Base-by-base conservation (phyloP, 2,797 vertebrate genomes). In the Danio jaintianensis region DNA sequence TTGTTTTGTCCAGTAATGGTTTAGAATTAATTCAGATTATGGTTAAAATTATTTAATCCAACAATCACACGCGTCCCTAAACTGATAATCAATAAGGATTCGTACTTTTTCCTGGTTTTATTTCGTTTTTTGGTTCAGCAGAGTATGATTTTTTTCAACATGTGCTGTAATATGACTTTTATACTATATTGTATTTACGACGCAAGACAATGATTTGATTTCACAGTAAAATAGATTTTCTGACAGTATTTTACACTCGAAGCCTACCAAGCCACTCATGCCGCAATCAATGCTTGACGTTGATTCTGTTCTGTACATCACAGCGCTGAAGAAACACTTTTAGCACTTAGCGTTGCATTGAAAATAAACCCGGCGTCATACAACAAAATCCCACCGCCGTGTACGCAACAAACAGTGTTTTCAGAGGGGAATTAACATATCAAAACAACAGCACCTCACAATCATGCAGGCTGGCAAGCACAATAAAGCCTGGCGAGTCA, bases 391-490 rank as follows among this genome's bases (percentile, higher is more conserved):
- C 15, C 75, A 58, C 11, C 40, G 15, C 18, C 10, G n/a, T 40
- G 59, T 75, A 36, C 2, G 6, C 74, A 59, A 69, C 53, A 67
- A 78, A 43, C 40, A 59, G 20, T 16, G 18, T 43, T 85, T 77
- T 79, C 85, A 89, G 85, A 83, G 81, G 85, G 78, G 63, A 88
- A 88, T 89, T 86, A 90, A 79, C 88, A 85, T 88, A 86, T 90
- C 85, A 90, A 86, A 90, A 88, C 82, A 87, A 87, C 85, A 84
- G 84, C 81, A 86, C 77, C 86, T 91, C 83, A 67, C 88, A 87
- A 92, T 90, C 86, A 89, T 82, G 58, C 10, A 86, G 87, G 85
- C 86, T 89, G 90, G 89, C 90, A 91, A 86, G 84, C 86, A 80
- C 61, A 81, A 87, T 85, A 89, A 90, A 89, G 88, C 78, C 73